Evolutionary conservation across 2,113 vertebrate genomes (phyloP), one percentile per base, ranked within the genome.

Genomic region (Syngnathoides biaculeatus): DNA sequence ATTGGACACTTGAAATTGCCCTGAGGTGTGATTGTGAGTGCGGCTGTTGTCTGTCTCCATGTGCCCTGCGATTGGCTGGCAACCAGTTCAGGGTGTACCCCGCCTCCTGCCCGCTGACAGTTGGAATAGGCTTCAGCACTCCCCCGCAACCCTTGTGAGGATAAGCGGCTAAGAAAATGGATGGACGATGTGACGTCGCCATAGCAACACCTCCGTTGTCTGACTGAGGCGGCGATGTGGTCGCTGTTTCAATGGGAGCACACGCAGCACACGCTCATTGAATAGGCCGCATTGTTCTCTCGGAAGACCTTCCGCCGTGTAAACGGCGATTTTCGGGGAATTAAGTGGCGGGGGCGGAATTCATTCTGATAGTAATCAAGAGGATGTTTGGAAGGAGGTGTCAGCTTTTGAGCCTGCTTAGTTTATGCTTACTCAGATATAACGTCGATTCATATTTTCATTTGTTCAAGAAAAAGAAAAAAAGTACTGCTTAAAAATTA

Each of bases 361-460:
- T 79, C 75, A 69, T 58, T 71, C 57, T n/a, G 42, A 64, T 70
- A 72, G 64, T 60, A 69, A 69, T 68, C 43, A 64, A 39, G 40
- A 67, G 45, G 39, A 73, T n/a, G 26, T 73, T 73, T 66, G 61
- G 71, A 67, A 48, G 62, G 20, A 38, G 38, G 57, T n/a, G 19
- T 67, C 30, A 20, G 26, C 42, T 38, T 48, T 26, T 10, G n/a
- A 61, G 38, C n/a, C 59, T 40, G 59, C 38, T 7, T 14, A 20
- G 38, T 42, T 42, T 61, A 39, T 42, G 12, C 59, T 38, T 9
- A 19, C 14, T 13, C 9, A 39, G 35, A 10, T 19, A n/a, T 11
- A 35, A 53, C 24, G 52, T 53, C n/a, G 3, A 53, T 22, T 22
- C 52, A 53, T 12, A 22, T 22, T 24, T 53, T 53, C n/a, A n/a